Conservation (phyloP, 2,797 vertebrate genomes). For the Cottoperca gobio region DNA sequence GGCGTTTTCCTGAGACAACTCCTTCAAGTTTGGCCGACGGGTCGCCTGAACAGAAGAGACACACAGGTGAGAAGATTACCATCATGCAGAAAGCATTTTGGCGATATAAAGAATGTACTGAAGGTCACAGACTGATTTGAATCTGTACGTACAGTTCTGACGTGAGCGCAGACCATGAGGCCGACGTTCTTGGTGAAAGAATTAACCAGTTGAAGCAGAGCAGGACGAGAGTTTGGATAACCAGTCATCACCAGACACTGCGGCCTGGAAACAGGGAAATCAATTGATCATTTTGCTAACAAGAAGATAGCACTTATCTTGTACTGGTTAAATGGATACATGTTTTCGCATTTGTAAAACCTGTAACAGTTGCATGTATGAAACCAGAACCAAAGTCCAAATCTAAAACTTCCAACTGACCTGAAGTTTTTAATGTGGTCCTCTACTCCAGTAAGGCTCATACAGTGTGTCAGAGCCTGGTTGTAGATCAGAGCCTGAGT, state of each 20-base stretch:
- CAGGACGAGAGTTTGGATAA: constrained; percentile 92
- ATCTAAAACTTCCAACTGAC: constrained; percentile 12
- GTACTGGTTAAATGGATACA: too few relatives aligned
- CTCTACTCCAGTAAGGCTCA: constrained; percentile 94
- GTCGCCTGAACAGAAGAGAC: constrained; percentile 81
- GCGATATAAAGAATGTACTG: not conserved
- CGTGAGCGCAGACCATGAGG: constrained; percentile 94
- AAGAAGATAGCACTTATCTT: not conserved
- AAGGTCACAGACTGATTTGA: not conserved
- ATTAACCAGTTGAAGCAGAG: constrained; percentile 92
- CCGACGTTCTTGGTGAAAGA: constrained; percentile 97
- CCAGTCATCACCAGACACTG: constrained; percentile 96
- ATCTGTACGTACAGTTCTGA: constrained; percentile 87
- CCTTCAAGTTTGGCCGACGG: constrained; percentile 93
- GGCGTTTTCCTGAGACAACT: constrained; percentile 88
- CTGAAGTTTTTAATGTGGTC: constrained; percentile 97
- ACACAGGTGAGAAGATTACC: too few relatives aligned
- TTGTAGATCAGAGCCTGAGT: constrained; percentile 97
- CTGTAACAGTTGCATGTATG: not conserved
- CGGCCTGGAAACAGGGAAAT: constrained; percentile 82
- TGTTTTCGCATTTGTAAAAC: not conserved
- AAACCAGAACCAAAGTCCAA: not conserved
- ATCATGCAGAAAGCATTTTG: not conserved
- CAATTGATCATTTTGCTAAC: not conserved
- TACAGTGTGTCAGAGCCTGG: constrained; percentile 92